phyloP scores from a whole-genome alignment of 2,797 vertebrate genomes.

The Falco columbarius region DNA sequence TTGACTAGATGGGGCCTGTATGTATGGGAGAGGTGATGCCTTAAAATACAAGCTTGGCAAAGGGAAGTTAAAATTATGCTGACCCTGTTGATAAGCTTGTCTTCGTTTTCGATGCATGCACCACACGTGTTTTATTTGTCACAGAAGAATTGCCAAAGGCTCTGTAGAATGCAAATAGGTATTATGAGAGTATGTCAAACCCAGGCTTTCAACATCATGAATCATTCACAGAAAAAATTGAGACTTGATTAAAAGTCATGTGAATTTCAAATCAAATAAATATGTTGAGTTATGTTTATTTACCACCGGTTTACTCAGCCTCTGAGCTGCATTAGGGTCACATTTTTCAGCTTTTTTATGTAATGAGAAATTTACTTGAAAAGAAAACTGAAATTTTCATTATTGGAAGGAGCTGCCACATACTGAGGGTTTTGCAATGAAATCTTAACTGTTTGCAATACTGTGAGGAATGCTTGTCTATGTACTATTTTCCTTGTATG shows the following conservation, averaged over 20 bases:
- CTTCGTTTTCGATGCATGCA: not conserved
- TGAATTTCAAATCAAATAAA: not conserved
- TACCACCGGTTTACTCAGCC: not conserved
- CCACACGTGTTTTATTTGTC: not conserved
- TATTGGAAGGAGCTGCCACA: not conserved
- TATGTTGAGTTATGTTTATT: conserved; percentile 18
- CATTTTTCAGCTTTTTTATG: not conserved
- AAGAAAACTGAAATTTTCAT: conserved; percentile 4
- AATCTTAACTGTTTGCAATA: not conserved
- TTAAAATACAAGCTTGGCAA: not conserved
- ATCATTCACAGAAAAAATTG: not conserved
- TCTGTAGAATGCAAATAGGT: not conserved
- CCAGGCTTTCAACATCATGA: not conserved
- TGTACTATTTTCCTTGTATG: not conserved
- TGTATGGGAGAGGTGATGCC: not conserved
- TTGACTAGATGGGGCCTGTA: not conserved
- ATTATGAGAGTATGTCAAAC: not conserved
- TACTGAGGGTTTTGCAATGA: not conserved
- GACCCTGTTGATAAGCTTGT: not conserved
- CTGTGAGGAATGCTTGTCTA: not conserved
- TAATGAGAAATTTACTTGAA: not conserved
- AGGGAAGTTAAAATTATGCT: not conserved
- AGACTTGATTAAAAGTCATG: conserved; percentile 24
- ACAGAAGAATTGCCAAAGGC: not conserved
- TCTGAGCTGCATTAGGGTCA: not conserved